These are phyloP conservation scores for Xylocampa areola DNA, from an alignment of 2,888 invertebrate genomes.

Conservation along the genomic window DNA sequence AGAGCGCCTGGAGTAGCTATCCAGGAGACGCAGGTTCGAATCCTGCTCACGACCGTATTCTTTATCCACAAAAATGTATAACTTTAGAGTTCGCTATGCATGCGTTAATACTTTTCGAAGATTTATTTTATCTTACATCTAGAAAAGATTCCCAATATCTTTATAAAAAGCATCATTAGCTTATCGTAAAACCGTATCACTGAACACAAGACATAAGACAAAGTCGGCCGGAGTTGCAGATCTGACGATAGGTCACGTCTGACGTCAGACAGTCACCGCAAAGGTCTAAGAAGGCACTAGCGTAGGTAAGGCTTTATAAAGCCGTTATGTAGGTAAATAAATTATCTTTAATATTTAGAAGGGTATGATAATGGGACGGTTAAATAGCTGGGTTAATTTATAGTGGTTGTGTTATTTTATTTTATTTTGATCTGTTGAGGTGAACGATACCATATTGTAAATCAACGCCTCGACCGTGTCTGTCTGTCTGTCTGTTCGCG, in stretches of 20 bases:
- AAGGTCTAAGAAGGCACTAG: not conserved
- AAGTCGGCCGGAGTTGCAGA: conserved; percentile 39
- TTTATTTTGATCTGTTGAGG: too few species aligned
- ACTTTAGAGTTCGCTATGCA: too few species aligned
- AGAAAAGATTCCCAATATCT: not conserved
- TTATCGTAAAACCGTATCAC: not conserved
- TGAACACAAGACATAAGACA: conserved; percentile 14
- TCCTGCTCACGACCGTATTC: too few species aligned
- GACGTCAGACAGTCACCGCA: not conserved
- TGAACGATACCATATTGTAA: too few species aligned
- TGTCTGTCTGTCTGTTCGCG: too few species aligned
- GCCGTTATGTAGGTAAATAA: conserved; percentile 4
- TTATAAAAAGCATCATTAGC: not conserved
- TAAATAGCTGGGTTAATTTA: not conserved
- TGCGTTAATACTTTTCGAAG: too few species aligned
- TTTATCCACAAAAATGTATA: too few species aligned
- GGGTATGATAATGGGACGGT: not conserved
- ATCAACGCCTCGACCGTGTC: too few species aligned
- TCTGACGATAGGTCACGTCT: conserved; percentile 61
- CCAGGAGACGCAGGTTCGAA: too few species aligned
- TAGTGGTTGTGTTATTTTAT: not conserved
- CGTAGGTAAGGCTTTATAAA: conserved; percentile 2
- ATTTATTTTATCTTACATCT: too few species aligned
- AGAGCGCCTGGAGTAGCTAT: too few species aligned
- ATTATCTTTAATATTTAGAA: conserved; percentile 13